Evolutionary conservation across 2,113 vertebrate species (phyloP), one percentile per base, ranked within the genome.

Genomic region (Motacilla tschutschensis): DNA sequence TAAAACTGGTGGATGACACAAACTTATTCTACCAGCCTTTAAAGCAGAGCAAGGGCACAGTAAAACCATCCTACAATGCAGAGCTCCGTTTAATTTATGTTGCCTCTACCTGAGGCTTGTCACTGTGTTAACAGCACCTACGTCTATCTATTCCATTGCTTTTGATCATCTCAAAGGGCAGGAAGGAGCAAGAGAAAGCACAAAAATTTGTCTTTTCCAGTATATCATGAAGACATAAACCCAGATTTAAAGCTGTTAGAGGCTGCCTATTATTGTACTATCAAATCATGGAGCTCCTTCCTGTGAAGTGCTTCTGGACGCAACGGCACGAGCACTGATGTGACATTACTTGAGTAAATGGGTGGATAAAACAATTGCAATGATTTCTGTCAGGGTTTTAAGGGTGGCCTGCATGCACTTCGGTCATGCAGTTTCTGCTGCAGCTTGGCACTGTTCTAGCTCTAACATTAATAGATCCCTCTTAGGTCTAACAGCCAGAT

Each of bases 401-500:
- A 64, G 65, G 51, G 73, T 2, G 25, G n/a, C 24, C 55, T 65
- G 38, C 25, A 38, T 2, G 9, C 28, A 40, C 14, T 82, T 64
- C 31, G 44, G 51, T 58, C 41, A 10, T 41, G 38, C 69, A 70
- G 8, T 69, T 88, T 87, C 79, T 94, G 76, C 73, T 88, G 86
- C 73, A 91, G 50, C 73, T 92, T 89, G 90, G 85, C 51, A 75
- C 62, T 58, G 31, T 46, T 74, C 66, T 80, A 80, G 40, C 47
- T 84, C 36, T 70, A 67, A 18, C 62, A 41, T 79, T 91, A 92
- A 90, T 46, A 94, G 92, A 90, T 75, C 47, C 77, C 84, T 90
- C 44, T 81, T 60, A 91, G 59, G 74, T 72, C 89, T 95, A 93
- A 79, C 64, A 92, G 86, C 82, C 93, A 96, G 88, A 95, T 95